phyloP scores from a whole-genome alignment of 2,113 vertebrate species.

The Silurus meridionalis region DNA sequence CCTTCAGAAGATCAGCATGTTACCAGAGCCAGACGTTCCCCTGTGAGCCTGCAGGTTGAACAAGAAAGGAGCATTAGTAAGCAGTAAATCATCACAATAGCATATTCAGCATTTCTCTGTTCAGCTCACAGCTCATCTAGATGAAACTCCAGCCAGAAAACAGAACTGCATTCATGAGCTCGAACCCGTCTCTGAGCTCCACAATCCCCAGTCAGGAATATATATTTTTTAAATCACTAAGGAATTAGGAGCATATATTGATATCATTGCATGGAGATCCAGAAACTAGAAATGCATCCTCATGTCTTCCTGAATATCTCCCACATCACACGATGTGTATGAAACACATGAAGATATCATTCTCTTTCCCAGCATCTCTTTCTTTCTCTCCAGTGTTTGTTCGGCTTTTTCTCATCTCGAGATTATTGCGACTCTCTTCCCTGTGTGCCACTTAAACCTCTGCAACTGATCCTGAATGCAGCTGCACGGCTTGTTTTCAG shows the following conservation, averaged over 20 bases:
- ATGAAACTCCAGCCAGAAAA: neutral
- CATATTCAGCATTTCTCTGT: conserved; percentile 14
- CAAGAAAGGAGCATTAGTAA: neutral
- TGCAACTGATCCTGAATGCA: neutral
- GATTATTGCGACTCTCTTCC: neutral
- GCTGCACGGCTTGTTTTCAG: neutral
- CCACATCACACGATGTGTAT: neutral
- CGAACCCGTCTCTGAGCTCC: no score
- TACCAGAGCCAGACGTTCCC: neutral
- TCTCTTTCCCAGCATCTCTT: neutral
- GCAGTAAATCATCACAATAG: conserved; percentile 10
- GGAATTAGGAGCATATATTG: neutral
- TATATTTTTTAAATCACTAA: neutral
- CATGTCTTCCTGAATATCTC: neutral
- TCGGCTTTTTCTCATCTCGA: neutral
- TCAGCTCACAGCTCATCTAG: neutral
- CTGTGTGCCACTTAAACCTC: neutral
- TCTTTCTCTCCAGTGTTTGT: neutral
- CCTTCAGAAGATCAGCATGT: neutral
- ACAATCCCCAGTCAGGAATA: neutral
- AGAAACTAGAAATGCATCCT: neutral
- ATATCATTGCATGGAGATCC: no score
- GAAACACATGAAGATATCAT: neutral
- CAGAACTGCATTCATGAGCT: neutral
- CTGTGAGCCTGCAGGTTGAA: neutral